These are phyloP conservation scores for Drosophila tsacasi DNA, from an alignment of 1,140 invertebrate genomes.

Conservation along the genomic window DNA sequence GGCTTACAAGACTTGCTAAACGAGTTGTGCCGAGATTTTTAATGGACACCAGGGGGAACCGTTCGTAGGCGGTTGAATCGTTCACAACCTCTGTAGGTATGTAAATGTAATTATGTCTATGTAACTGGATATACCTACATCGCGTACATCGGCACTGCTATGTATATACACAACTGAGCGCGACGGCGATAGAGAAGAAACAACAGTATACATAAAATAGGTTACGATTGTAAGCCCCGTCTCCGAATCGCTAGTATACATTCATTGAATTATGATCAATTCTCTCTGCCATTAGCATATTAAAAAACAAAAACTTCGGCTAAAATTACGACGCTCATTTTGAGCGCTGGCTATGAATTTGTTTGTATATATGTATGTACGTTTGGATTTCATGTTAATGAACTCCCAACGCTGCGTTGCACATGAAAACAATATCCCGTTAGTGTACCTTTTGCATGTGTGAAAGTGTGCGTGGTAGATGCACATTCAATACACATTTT, in stretches of 20 bases:
- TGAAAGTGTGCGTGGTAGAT: background rate
- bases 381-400: slow-evolving; percentile 23
- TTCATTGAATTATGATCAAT: background rate
- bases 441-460: background rate
- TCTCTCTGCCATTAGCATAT: background rate
- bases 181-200: slow-evolving; percentile 1
- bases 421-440: slow-evolving; percentile 3
- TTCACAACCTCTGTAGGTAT: slow-evolving; percentile 14
- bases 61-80: slow-evolving; percentile 52
- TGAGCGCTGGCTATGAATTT: background rate
- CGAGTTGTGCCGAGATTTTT: slow-evolving; percentile 59
- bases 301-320: background rate
- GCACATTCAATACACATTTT: slow-evolving; percentile 1
- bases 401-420: slow-evolving; percentile 28
- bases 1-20: slow-evolving; percentile 64
- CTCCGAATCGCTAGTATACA: background rate
- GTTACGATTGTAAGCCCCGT: slow-evolving; percentile 1
- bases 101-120: slow-evolving; percentile 13
- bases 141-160: background rate
- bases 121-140: slow-evolving; percentile 21
- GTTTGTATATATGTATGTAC: background rate
- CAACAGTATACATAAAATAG: slow-evolving; percentile 9
- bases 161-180: background rate
- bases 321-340: background rate
- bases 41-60: slow-evolving; percentile 12